These are phyloP conservation scores for Epinotia nisella DNA, from an alignment of 2,888 invertebrate genomes.

Conservation along the genomic window DNA sequence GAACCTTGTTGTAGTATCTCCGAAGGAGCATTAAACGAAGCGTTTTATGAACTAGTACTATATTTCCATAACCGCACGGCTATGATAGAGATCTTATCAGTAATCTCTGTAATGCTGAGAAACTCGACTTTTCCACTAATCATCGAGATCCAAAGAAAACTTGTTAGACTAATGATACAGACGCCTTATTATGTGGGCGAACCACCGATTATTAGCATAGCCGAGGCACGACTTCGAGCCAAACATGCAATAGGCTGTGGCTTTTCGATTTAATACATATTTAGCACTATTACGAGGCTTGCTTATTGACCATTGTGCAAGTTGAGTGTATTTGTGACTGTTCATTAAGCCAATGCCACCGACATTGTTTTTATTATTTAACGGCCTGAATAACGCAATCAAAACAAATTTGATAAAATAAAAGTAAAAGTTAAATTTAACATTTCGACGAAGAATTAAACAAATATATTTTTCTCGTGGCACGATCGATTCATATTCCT, in stretches of 20 bases:
- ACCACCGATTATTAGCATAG: conserved; percentile 40
- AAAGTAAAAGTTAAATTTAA: neutral
- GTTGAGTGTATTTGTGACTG: conserved; percentile 1
- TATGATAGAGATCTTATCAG: conserved; percentile 33
- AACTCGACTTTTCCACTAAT: conserved; percentile 39
- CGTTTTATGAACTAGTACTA: conserved; percentile 8
- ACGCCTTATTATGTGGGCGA: conserved; percentile 44
- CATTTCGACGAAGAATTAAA: neutral
- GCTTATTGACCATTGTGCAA: conserved; percentile 34
- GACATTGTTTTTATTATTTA: conserved; percentile 29
- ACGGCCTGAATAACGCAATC: conserved; percentile 21
- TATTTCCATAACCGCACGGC: neutral
- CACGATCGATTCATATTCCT: neutral
- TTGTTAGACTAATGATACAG: conserved; percentile 38
- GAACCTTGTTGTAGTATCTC: conserved; percentile 2
- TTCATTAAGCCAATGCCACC: conserved; percentile 36
- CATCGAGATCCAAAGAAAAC: conserved; percentile 34
- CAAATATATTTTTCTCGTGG: neutral
- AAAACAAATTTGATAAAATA: neutral
- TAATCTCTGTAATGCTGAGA: conserved; percentile 37
- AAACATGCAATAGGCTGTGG: conserved; percentile 31
- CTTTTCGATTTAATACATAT: conserved; percentile 35
- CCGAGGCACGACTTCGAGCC: conserved; percentile 33
- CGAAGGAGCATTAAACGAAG: conserved; percentile 13
- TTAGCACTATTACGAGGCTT: conserved; percentile 25